Conservation (phyloP, 1,140 invertebrate species). For the Bombus cullumanus region DNA sequence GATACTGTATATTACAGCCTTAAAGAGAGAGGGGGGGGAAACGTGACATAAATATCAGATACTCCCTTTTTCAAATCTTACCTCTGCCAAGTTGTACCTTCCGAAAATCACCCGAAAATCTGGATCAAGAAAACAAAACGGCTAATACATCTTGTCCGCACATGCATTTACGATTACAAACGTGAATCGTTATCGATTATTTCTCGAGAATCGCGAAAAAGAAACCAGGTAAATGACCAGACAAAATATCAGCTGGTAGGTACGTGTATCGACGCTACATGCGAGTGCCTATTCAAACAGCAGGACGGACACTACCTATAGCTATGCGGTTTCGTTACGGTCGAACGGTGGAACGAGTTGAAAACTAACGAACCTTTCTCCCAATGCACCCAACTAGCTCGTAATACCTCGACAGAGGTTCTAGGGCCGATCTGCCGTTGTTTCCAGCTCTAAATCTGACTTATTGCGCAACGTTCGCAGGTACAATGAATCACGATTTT, state of each 20-base stretch:
- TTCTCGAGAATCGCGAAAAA: not conserved
- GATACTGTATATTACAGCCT: no score
- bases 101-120: no score
- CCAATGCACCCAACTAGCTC: not conserved
- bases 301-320: conserved; percentile 54
- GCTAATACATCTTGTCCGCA: no score
- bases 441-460: conserved; percentile 17
- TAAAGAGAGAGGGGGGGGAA: no score
- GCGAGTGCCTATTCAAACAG: conserved; percentile 63
- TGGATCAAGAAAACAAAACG: no score
- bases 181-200: conserved; percentile 4
- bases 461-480: not conserved
- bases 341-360: conserved; percentile 32
- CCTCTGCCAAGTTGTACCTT: no score
- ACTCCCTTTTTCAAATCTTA: no score
- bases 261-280: conserved; percentile 10
- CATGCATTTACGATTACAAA: not conserved
- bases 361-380: conserved; percentile 43
- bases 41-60: no score
- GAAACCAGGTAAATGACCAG: not conserved
- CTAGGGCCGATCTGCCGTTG: not conserved
- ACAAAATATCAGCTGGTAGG: conserved; percentile 34
- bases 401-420: not conserved
- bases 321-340: conserved; percentile 64
- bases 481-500: not conserved